These are phyloP conservation scores for Amphiduros pacificus DNA, from an alignment of 2,888 invertebrate species.

Conservation along the genomic window DNA sequence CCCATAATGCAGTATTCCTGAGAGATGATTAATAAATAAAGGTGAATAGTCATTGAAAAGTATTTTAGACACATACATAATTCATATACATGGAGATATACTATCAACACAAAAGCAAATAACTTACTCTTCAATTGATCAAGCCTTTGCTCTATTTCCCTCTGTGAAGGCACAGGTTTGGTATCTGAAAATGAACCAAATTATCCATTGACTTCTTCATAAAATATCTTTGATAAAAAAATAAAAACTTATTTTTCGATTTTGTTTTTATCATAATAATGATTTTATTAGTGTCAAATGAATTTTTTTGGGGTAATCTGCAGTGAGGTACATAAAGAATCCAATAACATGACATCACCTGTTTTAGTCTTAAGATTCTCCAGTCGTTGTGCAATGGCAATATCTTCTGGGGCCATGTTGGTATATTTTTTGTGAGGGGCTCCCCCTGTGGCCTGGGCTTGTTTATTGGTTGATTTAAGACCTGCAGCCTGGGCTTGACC, in stretches of 20 bases:
- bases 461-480: too few species aligned
- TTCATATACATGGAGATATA: background rate
- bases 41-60: too few species aligned
- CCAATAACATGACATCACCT: background rate
- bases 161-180: constrained; percentile 22
- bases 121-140: constrained; percentile 39
- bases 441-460: constrained; percentile 1
- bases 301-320: too few species aligned
- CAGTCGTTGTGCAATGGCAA: constrained; percentile 49
- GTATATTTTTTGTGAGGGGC: constrained; percentile 2
- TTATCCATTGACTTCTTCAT: background rate
- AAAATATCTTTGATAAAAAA: background rate
- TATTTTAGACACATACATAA: too few species aligned
- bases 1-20: too few species aligned
- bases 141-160: constrained; percentile 34
- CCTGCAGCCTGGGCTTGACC: too few species aligned
- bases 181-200: background rate
- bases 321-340: too few species aligned
- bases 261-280: too few species aligned
- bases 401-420: constrained; percentile 40
- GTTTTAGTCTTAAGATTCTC: constrained; percentile 39
- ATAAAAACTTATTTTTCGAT: too few species aligned
- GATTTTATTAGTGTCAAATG: too few species aligned
- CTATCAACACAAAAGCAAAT: background rate
- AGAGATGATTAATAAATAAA: too few species aligned